These are phyloP conservation scores for Netelia inedita DNA, from an alignment of 2,888 invertebrate species.

Conservation along the genomic window DNA sequence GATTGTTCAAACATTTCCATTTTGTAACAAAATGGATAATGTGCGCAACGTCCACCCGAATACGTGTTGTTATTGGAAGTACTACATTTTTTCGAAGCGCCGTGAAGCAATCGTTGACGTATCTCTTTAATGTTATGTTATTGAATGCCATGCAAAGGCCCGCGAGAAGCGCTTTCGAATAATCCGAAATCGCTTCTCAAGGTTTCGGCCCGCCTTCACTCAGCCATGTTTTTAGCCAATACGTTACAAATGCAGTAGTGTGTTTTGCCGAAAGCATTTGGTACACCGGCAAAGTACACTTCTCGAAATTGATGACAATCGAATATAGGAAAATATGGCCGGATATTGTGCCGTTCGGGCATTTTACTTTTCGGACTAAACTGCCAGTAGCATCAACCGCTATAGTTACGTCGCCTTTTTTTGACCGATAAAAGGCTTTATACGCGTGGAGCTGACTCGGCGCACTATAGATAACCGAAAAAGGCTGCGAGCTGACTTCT, in stretches of 20 bases:
- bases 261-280: conserved; percentile 54
- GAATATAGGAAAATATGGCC: conserved; percentile 38
- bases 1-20: conserved; percentile 55
- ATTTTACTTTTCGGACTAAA: conserved; percentile 8
- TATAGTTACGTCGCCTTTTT: not conserved
- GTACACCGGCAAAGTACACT: not conserved
- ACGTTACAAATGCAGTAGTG: conserved; percentile 47
- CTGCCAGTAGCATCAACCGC: conserved; percentile 35
- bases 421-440: conserved; percentile 20
- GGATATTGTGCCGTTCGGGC: not conserved
- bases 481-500: conserved; percentile 85
- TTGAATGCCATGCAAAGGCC: conserved; percentile 50
- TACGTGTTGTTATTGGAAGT: not conserved
- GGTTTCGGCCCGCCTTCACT: conserved; percentile 36
- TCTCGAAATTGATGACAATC: conserved; percentile 31
- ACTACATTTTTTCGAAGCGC: not conserved
- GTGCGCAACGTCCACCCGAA: conserved; percentile 66
- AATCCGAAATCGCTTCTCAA: conserved; percentile 20
- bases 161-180: conserved; percentile 49
- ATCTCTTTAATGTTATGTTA: conserved; percentile 39
- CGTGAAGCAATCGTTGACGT: conserved; percentile 33
- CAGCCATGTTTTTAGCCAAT: conserved; percentile 41
- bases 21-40: conserved; percentile 57
- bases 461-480: conserved; percentile 73
- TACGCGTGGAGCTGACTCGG: conserved; percentile 51